A percentile compares a stretch with the other conserved stretches of the same genome.
Evolutionary conservation across 2,113 vertebrate genomes (phyloP).

Genomic region (Prionailurus bengalensis): DNA sequence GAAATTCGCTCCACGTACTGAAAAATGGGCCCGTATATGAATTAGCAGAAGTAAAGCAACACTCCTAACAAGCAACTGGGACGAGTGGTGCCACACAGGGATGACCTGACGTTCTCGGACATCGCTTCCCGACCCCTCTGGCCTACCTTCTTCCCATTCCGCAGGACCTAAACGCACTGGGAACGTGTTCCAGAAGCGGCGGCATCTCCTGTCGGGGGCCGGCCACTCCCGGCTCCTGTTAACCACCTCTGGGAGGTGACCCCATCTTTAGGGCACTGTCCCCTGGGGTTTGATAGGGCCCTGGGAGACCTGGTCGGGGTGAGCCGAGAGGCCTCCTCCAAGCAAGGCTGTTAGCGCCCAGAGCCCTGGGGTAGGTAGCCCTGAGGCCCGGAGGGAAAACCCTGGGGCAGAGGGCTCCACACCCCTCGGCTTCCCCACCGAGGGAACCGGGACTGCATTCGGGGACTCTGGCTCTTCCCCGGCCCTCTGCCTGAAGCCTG

Average conservation of each 20-base stretch:
- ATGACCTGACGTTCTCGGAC: neutral
- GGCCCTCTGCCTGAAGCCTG: neutral
- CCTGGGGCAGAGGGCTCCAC: neutral
- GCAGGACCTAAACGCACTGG: neutral
- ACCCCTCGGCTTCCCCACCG: neutral
- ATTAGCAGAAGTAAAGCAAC: neutral
- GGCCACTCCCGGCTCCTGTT: neutral
- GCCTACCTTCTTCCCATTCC: neutral
- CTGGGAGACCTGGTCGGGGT: neutral
- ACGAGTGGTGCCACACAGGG: neutral
- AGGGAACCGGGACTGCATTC: neutral
- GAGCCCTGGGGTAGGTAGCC: neutral
- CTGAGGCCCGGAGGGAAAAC: neutral
- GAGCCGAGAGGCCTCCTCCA: neutral
- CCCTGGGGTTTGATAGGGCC: neutral
- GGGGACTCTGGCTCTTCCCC: neutral
- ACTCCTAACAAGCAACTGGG: neutral
- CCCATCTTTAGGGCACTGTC: neutral
- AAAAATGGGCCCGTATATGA: neutral
- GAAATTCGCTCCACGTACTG: neutral
- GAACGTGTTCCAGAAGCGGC: neutral
- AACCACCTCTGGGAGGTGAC: neutral
- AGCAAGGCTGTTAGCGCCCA: neutral
- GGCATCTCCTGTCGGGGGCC: constrained; percentile 9
- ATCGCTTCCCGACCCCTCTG: neutral